Evolutionary conservation across 2,888 invertebrate species (phyloP).

Genomic region (Adineta ricciae): DNA sequence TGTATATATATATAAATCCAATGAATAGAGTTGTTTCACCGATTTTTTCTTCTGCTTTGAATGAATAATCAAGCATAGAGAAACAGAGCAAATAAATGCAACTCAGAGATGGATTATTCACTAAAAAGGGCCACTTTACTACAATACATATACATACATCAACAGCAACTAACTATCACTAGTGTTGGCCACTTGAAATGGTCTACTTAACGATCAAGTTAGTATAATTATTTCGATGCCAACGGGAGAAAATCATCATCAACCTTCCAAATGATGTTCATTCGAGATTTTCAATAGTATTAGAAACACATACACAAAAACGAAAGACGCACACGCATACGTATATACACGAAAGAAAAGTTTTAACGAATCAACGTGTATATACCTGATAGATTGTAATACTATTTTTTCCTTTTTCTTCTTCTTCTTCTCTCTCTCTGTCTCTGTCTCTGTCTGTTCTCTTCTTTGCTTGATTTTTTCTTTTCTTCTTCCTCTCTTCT

Average conservation of each 20-base stretch:
- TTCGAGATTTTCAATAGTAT: neutral
- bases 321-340: neutral
- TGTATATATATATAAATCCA: neutral
- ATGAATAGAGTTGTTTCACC: neutral
- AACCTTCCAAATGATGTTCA: neutral
- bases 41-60: neutral
- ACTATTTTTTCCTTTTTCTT: neutral
- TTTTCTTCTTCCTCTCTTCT: neutral
- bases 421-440: neutral
- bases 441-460: neutral
- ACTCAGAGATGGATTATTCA: neutral
- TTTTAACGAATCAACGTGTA: too few species aligned
- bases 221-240: slow-evolving; percentile 15
- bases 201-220: slow-evolving; percentile 13
- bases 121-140: neutral
- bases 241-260: slow-evolving; percentile 2
- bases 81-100: slow-evolving; percentile 3
- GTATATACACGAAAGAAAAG: too few species aligned
- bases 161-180: neutral
- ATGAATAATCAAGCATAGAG: neutral
- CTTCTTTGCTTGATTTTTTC: neutral
- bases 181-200: slow-evolving; percentile 9
- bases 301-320: neutral
- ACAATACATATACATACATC: neutral
- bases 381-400: neutral